These are phyloP conservation scores for Novumbra hubbsi DNA, from an alignment of 2,797 vertebrate species.

Conservation along the genomic window DNA sequence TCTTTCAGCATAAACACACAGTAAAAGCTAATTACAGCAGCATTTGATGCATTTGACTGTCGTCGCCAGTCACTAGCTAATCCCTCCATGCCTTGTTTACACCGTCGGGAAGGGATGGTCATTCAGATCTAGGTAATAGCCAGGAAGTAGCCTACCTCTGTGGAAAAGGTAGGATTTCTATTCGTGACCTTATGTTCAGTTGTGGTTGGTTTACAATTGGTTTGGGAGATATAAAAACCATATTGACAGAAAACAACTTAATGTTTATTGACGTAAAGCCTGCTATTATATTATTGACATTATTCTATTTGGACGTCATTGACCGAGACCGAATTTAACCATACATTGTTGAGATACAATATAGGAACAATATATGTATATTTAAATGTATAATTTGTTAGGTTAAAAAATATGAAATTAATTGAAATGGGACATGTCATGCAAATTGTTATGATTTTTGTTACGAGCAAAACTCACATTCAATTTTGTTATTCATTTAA, in stretches of 20 bases:
- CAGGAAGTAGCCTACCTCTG: background rate
- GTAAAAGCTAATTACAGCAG: slow-evolving; percentile 69
- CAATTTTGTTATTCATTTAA: background rate
- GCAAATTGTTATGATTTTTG: background rate
- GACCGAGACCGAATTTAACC: slow-evolving; percentile 71
- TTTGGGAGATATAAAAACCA: background rate
- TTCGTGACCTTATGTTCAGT: background rate
- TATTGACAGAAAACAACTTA: background rate
- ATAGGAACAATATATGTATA: background rate
- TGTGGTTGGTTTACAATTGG: slow-evolving; percentile 8
- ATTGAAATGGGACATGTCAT: background rate
- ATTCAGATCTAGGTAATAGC: background rate
- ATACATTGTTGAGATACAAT: slow-evolving; percentile 67
- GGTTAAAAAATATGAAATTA: slow-evolving; percentile 4
- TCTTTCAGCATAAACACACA: slow-evolving; percentile 68
- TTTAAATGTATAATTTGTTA: background rate
- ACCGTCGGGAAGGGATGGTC: slow-evolving; percentile 33
- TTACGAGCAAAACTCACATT: background rate
- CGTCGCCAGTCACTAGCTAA: slow-evolving; percentile 37
- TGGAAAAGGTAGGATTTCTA: background rate
- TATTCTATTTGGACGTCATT: slow-evolving; percentile 78
- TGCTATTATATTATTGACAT: slow-evolving; percentile 37
- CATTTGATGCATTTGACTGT: slow-evolving; percentile 64
- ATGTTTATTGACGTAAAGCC: background rate
- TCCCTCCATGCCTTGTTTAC: slow-evolving; percentile 60